Evolutionary conservation across 2,113 vertebrate species (phyloP).

Genomic region (Amblyopsis rosae): DNA sequence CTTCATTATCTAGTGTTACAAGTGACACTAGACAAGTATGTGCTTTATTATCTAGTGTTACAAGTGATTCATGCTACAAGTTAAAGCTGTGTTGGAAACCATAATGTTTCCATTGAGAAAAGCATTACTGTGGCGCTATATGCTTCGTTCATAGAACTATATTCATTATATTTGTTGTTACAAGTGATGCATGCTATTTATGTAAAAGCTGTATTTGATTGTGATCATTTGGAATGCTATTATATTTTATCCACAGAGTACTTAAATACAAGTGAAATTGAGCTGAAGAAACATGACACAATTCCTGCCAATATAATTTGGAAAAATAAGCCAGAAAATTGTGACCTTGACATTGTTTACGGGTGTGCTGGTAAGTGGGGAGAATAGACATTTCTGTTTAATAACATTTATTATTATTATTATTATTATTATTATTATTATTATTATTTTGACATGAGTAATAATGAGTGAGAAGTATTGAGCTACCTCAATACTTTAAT

Average conservation of each 20-base stretch:
- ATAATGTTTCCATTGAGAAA: too few relatives aligned
- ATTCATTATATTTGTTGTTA: too few relatives aligned
- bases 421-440: not conserved
- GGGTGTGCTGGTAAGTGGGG: conserved; percentile 40
- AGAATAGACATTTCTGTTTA: not conserved
- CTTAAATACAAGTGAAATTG: not conserved
- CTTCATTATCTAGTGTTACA: too few relatives aligned
- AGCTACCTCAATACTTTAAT: not conserved
- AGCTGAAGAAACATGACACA: accelerated
- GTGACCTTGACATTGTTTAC: not conserved
- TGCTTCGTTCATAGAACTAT: too few relatives aligned
- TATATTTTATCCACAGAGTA: conserved; percentile 10
- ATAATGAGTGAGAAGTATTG: not conserved
- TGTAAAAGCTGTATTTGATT: not conserved
- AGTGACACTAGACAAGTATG: too few relatives aligned
- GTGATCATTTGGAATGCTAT: not conserved
- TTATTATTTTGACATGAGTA: not conserved
- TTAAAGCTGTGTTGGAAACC: too few relatives aligned
- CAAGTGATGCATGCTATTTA: not conserved
- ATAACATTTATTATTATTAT: not conserved
- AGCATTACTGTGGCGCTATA: too few relatives aligned
- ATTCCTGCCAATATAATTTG: conserved; percentile 20
- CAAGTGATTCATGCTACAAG: too few relatives aligned
- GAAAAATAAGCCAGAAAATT: not conserved
- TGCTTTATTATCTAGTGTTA: too few relatives aligned